These are phyloP conservation scores for Podargus strigoides DNA, from an alignment of 2,797 vertebrate species.

Conservation along the genomic window DNA sequence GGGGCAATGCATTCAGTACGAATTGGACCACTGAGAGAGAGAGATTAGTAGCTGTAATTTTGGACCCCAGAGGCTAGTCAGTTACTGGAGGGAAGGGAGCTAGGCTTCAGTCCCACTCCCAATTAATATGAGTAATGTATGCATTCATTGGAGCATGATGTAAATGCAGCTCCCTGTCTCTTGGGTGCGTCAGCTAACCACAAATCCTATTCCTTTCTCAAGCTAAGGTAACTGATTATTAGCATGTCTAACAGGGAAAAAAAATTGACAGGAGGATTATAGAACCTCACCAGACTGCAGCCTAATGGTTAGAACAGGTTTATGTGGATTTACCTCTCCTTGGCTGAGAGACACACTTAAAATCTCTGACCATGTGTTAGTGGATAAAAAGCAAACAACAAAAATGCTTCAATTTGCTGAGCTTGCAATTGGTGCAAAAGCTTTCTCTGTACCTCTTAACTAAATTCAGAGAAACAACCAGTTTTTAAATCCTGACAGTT, in stretches of 20 bases:
- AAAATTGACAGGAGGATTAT: not conserved
- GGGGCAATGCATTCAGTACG: not conserved
- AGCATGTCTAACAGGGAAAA: not conserved
- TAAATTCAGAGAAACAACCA: not conserved
- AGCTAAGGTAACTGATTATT: not conserved
- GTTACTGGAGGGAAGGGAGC: not conserved
- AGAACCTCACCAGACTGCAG: not conserved
- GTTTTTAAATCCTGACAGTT: not conserved
- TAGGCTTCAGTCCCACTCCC: not conserved
- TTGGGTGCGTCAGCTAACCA: not conserved
- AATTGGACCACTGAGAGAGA: constrained; percentile 21
- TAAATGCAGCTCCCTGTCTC: not conserved
- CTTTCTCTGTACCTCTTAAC: not conserved
- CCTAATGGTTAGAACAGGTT: not conserved
- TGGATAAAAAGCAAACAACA: not conserved
- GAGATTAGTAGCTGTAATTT: constrained; percentile 35
- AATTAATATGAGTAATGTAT: constrained; percentile 6
- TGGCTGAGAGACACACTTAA: not conserved
- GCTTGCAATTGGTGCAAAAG: not conserved
- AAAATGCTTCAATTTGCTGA: not conserved
- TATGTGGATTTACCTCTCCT: not conserved
- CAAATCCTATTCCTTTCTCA: not conserved
- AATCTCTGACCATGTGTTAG: not conserved
- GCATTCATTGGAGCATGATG: not conserved
- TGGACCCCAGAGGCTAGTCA: constrained; percentile 10